Evolutionary conservation across 37 sponge, comb jelly and placozoan genomes (phyloP).

Genomic region (Bolinopsis microptera): DNA sequence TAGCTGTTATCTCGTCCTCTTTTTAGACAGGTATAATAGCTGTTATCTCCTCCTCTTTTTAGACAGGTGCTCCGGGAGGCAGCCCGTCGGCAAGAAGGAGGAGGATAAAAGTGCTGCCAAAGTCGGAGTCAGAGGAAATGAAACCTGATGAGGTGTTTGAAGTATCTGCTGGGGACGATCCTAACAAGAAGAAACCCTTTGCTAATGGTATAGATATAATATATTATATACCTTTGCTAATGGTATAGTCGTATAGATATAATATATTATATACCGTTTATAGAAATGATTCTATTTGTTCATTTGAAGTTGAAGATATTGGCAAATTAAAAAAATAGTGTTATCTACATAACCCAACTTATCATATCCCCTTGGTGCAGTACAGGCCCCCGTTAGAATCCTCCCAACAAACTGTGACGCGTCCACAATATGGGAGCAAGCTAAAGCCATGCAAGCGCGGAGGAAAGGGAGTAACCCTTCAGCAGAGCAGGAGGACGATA

Average conservation of each 20-base stretch:
- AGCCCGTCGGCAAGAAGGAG: neutral
- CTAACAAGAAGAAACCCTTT: constrained; percentile 19
- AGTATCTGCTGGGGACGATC: constrained; percentile 33
- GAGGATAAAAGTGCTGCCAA: constrained; percentile 59
- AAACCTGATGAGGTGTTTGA: constrained; percentile 48
- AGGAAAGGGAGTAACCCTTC: neutral
- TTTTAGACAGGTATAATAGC: too few relatives aligned
- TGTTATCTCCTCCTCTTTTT: too few relatives aligned
- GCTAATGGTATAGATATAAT: neutral
- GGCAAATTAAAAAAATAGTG: too few relatives aligned
- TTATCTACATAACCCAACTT: too few relatives aligned
- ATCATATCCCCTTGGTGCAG: too few relatives aligned
- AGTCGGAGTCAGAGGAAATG: neutral
- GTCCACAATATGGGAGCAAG: constrained; percentile 51
- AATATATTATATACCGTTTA: too few relatives aligned
- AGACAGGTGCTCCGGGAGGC: too few relatives aligned
- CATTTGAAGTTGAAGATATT: too few relatives aligned
- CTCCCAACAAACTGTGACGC: constrained; percentile 58
- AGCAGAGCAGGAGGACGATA: neutral
- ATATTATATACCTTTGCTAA: too few relatives aligned
- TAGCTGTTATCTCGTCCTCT: too few relatives aligned
- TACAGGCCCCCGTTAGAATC: constrained; percentile 9
- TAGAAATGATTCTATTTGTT: too few relatives aligned
- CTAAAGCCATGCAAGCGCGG: constrained; percentile 39
- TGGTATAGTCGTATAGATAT: too few relatives aligned